These are phyloP conservation scores for Pachyrhynchus sulphureomaculatus DNA, from an alignment of 1,140 invertebrate genomes.

Conservation along the genomic window DNA sequence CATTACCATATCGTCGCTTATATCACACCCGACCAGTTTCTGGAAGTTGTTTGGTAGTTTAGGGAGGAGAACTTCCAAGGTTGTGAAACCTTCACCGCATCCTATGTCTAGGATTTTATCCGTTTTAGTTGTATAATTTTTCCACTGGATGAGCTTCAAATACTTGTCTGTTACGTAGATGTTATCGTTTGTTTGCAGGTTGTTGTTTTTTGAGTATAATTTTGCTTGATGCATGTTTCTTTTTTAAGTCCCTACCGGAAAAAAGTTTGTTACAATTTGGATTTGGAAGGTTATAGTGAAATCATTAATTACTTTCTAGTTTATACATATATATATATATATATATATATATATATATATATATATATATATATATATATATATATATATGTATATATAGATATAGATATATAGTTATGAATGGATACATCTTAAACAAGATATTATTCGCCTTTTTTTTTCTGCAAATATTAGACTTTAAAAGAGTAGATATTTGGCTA, in stretches of 20 bases:
- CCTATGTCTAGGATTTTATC: conserved; percentile 70
- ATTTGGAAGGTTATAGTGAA: neutral
- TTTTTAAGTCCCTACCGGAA: neutral
- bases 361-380: too few relatives aligned
- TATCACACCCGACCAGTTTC: conserved; percentile 63
- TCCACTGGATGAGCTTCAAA: conserved; percentile 60
- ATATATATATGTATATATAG: too few relatives aligned
- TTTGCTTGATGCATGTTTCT: conserved; percentile 63
- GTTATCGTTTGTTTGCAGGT: conserved; percentile 68
- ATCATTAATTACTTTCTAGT: too few relatives aligned
- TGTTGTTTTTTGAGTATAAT: conserved; percentile 64
- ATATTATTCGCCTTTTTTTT: too few relatives aligned
- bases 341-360: too few relatives aligned
- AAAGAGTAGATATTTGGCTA: too few relatives aligned
- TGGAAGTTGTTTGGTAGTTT: conserved; percentile 58
- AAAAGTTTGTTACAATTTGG: neutral
- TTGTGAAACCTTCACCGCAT: conserved; percentile 75
- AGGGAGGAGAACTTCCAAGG: conserved; percentile 65
- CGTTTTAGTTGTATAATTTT: conserved; percentile 54
- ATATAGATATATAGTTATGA: too few relatives aligned
- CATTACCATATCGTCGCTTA: conserved; percentile 70
- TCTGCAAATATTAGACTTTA: too few relatives aligned
- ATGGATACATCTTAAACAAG: too few relatives aligned
- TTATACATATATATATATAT: too few relatives aligned
- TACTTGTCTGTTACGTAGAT: conserved; percentile 67